Evolutionary conservation across 1,140 invertebrate species (phyloP), one percentile per base, ranked within the genome.

Genomic region (Ylistrum balloti): DNA sequence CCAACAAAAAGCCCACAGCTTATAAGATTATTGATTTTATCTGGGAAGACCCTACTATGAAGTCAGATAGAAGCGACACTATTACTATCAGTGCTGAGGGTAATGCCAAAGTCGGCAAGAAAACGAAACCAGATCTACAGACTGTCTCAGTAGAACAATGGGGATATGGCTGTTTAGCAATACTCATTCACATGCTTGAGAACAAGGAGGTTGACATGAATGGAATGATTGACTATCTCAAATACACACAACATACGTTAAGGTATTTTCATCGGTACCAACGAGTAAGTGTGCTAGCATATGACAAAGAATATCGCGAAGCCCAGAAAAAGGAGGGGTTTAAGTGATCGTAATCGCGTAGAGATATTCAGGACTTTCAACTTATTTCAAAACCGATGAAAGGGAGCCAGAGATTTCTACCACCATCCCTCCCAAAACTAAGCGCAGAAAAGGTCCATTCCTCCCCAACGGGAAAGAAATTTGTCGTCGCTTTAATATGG

Each of bases 351-450:
- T 38, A 33, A 22, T 85, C 74, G 3, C 33, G 85, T 17, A 28
- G n/a, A 15, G 20, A 89, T 86, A 20, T 89, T 2, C 9, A 41
- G 33, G 88, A 89, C 33, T 89, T 90, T 33, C 90, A 90, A 41
- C 74, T 88, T 17, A 88, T 88, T 22, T 2, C 87, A 48, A 90
- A 90, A 86, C 35, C 35, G 13, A 33, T 22, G 5, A 88, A 90
- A n/a, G 38, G 28, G 34, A 56, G 41, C 0, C 34, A 86, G 45
- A 56, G 20, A 56, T 22, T 33, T 17, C 17, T 56, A 90, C 34
- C 34, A 34, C 20, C 35, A 17, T 0, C 35, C 15, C 20, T 33
- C 48, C n/a, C 20, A 85, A 38, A 13, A 35, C 74, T n/a, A 86
- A 38, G 10, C 17, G 35, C 5, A 33, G 48, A 41, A 41, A 28